Base-by-base conservation (phyloP, 2,113 vertebrate species). In the Synchiropus splendidus region DNA sequence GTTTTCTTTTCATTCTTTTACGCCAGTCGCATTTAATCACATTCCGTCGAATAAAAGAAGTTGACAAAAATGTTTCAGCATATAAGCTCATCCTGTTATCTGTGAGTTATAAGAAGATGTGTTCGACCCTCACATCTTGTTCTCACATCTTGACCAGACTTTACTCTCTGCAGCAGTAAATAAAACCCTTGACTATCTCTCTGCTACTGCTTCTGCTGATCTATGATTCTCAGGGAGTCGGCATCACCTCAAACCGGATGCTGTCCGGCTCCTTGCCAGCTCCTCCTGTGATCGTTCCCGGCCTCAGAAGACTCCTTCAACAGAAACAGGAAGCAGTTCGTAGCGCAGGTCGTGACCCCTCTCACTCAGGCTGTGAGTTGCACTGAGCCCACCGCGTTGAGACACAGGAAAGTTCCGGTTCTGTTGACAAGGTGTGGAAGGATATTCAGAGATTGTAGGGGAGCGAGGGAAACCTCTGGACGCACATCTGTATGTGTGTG, bases 281-380 rank as follows among this genome's bases (percentile, higher is more conserved):
- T 12, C 58, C 58, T 55, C 56, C 62, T 78, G 57, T 78, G 75
- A 80, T 78, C 71, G 61, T 61, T 1, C 30, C 70, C 18, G 51
- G 69, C 60, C 75, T 77, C 63, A 39, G 71, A 76, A 74, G 63
- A 71, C 61, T 36, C 30, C 57, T 67, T 78, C 72, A 60, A 58
- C 71, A 77, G 75, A 75, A 80, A 81, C 80, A 82, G 82, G 82
- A 86, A 86, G 78, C 75, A 56, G 61, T 78, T 80, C 61, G 52
- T n/a, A 15, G 60, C 58, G 21, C 11, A 39, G 77, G 80, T 84
- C 82, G 4, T 2, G 70, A 84, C 74, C 77, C 66, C 62, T 69
- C 66, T 61, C 68, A 70, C 67, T 78, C 75, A 58, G 69, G 42
- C 67, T 80, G 61, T 73, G 54, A 67, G 72, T 65, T 45, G 89